These are phyloP conservation scores for Corythaixoides concolor DNA, from an alignment of 2,113 vertebrate genomes.

Conservation along the genomic window DNA sequence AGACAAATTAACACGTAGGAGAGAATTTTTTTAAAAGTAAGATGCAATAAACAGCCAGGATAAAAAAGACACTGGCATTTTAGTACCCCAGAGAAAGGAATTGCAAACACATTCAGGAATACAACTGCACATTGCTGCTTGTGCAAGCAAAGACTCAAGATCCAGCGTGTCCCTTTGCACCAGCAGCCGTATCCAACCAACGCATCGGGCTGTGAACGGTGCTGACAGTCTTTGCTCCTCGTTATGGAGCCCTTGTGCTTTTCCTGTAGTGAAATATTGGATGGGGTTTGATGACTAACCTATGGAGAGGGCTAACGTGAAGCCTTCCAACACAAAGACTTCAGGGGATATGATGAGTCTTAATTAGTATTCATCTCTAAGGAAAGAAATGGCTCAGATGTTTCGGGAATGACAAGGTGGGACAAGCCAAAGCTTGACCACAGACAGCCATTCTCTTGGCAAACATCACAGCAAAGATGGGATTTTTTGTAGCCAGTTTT, in stretches of 20 bases:
- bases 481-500: not conserved
- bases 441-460: not conserved
- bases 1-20: conserved; percentile 36
- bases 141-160: not conserved
- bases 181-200: fast-evolving
- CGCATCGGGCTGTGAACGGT: not conserved
- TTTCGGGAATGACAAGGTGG: not conserved
- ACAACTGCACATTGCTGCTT: not conserved
- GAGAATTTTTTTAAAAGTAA: conserved; percentile 13
- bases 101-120: not conserved
- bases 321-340: not conserved
- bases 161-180: not conserved
- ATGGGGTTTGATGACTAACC: not conserved
- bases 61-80: not conserved
- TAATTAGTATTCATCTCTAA: not conserved
- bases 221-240: not conserved
- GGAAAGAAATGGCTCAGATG: not conserved
- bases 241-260: not conserved
- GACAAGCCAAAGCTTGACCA: not conserved
- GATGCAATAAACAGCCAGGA: not conserved
- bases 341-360: not conserved
- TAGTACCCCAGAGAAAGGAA: not conserved
- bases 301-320: not conserved
- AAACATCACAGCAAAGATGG: conserved; percentile 49
- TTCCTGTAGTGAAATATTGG: not conserved